Evolutionary conservation across 2,113 vertebrate species (phyloP).

Genomic region (Hydropotes inermis): DNA sequence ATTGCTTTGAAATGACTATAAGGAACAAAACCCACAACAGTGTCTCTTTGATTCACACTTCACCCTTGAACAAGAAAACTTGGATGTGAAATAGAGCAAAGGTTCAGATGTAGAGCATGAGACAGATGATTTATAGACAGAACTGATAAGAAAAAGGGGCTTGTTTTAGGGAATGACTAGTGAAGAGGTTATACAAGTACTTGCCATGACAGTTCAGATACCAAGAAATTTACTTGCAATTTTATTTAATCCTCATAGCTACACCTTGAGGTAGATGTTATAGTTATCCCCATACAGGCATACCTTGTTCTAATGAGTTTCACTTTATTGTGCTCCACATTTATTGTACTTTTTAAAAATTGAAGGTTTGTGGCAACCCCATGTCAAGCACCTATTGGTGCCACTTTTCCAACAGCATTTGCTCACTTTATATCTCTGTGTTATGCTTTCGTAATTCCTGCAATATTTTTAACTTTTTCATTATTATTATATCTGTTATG

Average conservation of each 20-base stretch:
- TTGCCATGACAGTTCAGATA: neutral
- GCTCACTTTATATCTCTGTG: neutral
- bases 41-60: neutral
- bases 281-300: neutral
- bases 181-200: neutral
- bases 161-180: neutral
- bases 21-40: neutral
- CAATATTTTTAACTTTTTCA: neutral
- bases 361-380: neutral
- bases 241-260: neutral
- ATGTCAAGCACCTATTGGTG: neutral
- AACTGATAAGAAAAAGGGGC: neutral
- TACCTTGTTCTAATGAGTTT: neutral
- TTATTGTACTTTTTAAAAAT: neutral
- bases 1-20: neutral
- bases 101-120: neutral
- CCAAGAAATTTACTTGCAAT: neutral
- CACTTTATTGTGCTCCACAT: neutral
- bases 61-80: neutral
- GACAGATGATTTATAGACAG: neutral
- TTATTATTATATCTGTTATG: neutral
- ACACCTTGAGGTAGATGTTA: neutral
- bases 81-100: slow-evolving; percentile 3
- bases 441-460: neutral
- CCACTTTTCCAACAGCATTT: neutral